Evolutionary conservation across 2,888 invertebrate genomes (phyloP), one percentile per base, ranked within the genome.

Genomic region (Eristalinus aeneus): DNA sequence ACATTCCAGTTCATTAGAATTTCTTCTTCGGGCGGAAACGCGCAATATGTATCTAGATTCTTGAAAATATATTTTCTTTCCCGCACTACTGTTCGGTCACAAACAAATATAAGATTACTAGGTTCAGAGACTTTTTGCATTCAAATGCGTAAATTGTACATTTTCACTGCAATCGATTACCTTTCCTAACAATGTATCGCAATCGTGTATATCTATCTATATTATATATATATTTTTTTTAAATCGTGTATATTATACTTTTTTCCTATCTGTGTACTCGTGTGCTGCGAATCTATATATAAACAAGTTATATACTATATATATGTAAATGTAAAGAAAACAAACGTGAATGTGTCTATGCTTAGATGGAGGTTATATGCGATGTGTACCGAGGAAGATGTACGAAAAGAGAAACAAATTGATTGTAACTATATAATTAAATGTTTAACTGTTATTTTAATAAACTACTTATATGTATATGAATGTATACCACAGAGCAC

Each of bases 361-460:
- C 64, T 81, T 73, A 76, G 69, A 68, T 72, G 27, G 69, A 36
- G 5, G 12, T 23, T 5, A 53, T 53, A 34, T 5, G 32, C 20
- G 32, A 34, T 46, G 8, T 16, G 1, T 5, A 34, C 27, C 27
- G 31, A 63, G 31, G 32, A 23, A 56, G 67, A 64, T 46, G 46
- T 46, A 69, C 61, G 16, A 20, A 63, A 20, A 20, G n/a, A 67
- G 1, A 60, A 69, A 73, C 53, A 68, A 74, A 69, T 74, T 65
- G 60, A 78, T 73, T 75, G 73, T 46, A 46, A 16, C 69, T 61
- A 68, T 61, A 68, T 83, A 77, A 73, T 72, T 80, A 56, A 85
- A 80, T 54, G 72, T 80, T 80, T 39, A 69, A 76, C 46, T 81
- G 85, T 85, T 85, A 81, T 64, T 77, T 77, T 81, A 60, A 75